phyloP scores from a whole-genome alignment of 2,113 vertebrate species.

The Elanus axillaris region DNA sequence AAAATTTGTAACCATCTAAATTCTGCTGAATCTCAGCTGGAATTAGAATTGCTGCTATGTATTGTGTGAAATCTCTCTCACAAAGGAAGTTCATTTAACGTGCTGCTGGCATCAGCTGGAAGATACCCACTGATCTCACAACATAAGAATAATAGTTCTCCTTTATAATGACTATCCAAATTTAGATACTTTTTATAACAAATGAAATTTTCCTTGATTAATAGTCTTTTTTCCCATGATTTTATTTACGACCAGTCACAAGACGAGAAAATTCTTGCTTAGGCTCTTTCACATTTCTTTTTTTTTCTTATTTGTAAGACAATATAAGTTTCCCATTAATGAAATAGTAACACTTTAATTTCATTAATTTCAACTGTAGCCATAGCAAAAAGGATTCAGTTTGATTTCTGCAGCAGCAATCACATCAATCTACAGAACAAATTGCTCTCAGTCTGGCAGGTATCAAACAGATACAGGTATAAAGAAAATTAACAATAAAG shows the following conservation, averaged over 20 bases:
- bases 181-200: not conserved
- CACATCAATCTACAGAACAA: not conserved
- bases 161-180: not conserved
- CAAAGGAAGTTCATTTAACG: not conserved
- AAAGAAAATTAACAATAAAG: not conserved
- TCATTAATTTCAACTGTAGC: not conserved
- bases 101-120: not conserved
- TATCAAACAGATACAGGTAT: not conserved
- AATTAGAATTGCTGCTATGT: not conserved
- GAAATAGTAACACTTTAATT: not conserved
- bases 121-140: not conserved
- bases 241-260: not conserved
- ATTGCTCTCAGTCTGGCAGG: not conserved
- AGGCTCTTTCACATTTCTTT: not conserved
- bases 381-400: not conserved
- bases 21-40: not conserved
- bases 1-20: not conserved
- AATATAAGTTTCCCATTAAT: not conserved
- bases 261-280: not conserved
- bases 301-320: not conserved
- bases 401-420: not conserved
- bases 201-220: not conserved
- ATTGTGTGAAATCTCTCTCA: not conserved
- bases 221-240: not conserved
- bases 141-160: not conserved